Evolutionary conservation across 2,113 vertebrate genomes (phyloP).

Genomic region (Sarotherodon lohbergeri): DNA sequence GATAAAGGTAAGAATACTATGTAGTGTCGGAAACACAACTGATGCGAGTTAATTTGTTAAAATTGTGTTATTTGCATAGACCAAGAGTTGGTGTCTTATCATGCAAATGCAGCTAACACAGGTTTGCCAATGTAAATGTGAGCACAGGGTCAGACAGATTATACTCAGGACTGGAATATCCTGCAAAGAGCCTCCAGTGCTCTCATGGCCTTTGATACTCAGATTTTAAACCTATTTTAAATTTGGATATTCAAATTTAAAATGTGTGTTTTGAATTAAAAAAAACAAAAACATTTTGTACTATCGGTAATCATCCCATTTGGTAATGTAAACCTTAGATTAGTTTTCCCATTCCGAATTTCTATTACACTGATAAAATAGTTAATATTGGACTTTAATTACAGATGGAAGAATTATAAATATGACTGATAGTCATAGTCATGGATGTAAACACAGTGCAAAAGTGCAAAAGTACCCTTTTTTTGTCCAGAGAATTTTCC

Average conservation of each 20-base stretch:
- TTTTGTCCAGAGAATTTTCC: background rate
- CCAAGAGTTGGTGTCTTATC: background rate
- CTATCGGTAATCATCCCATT: background rate
- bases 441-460: background rate
- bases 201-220: background rate
- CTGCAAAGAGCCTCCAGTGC: background rate
- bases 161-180: background rate
- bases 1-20: conserved; percentile 80
- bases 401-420: background rate
- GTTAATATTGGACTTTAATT: background rate
- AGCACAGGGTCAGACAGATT: background rate
- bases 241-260: background rate
- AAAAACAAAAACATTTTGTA: rapidly evolving
- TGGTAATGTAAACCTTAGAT: background rate
- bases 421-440: background rate
- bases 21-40: background rate
- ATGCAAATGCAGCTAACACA: background rate
- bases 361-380: background rate
- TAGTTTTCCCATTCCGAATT: background rate
- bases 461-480: background rate
- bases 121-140: background rate
- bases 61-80: background rate
- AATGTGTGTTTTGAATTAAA: background rate
- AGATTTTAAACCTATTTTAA: background rate
- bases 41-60: background rate